Evolutionary conservation across 2,113 vertebrate genomes (phyloP).

Genomic region (Epinephelus moara): DNA sequence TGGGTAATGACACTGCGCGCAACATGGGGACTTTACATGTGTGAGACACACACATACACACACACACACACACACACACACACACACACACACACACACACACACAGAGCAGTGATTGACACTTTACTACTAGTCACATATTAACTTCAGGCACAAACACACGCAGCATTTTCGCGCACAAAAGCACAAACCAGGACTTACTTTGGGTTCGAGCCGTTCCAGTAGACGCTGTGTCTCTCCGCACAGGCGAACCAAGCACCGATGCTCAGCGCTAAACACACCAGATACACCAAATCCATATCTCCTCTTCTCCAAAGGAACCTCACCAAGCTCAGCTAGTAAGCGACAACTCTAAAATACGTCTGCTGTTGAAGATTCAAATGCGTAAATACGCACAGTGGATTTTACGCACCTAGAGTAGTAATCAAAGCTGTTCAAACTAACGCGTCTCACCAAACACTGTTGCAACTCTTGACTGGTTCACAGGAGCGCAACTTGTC

Average conservation of each 20-base stretch:
- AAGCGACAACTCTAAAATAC: neutral
- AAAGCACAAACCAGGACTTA: slow-evolving; percentile 66
- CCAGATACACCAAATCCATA: slow-evolving; percentile 82
- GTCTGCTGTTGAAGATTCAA: neutral
- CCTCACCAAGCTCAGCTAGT: neutral
- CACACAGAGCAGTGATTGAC: neutral
- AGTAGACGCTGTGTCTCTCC: slow-evolving; percentile 86
- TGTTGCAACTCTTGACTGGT: slow-evolving; percentile 38
- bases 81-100: neutral
- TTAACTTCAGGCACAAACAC: neutral
- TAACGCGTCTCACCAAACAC: accelerated
- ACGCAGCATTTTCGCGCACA: neutral
- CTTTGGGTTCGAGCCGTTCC: slow-evolving; percentile 85
- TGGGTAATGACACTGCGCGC: neutral
- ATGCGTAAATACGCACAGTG: slow-evolving; percentile 3
- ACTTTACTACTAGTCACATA: neutral
- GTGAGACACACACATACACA: neutral
- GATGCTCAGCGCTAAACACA: slow-evolving; percentile 75
- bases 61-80: neutral
- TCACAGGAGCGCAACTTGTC: slow-evolving; percentile 19
- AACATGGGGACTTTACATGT: neutral
- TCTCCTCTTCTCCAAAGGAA: slow-evolving; percentile 38
- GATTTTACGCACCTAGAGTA: neutral
- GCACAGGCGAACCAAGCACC: slow-evolving; percentile 74
- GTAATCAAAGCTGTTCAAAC: neutral